Conservation (phyloP, 2,888 invertebrate species). For the Netelia inedita region DNA sequence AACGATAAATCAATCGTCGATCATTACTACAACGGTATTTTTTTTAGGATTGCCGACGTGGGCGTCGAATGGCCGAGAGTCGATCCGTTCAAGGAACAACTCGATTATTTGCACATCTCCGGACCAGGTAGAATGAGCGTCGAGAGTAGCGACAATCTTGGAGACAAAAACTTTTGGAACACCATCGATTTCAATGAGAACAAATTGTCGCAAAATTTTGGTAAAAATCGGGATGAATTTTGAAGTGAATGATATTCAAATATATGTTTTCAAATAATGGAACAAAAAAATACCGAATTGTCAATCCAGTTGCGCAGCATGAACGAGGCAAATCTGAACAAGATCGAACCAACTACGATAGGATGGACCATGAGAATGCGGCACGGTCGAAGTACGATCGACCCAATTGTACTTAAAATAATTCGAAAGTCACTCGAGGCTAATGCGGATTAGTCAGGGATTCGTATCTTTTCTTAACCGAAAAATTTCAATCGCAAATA, state of each 20-base stretch:
- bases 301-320: constrained; percentile 34
- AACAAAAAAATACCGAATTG: constrained; percentile 22
- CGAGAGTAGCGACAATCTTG: constrained; percentile 86
- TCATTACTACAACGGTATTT: constrained; percentile 25
- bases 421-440: background rate
- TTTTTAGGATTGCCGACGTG: constrained; percentile 85
- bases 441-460: background rate
- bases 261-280: background rate
- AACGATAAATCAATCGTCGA: background rate
- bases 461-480: too few species aligned
- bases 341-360: background rate
- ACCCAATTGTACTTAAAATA: constrained; percentile 24
- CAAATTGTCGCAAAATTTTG: constrained; percentile 81
- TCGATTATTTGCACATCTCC: constrained; percentile 86
- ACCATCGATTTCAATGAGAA: constrained; percentile 88
- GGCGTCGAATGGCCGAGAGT: constrained; percentile 86
- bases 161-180: constrained; percentile 88
- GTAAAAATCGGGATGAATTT: constrained; percentile 75
- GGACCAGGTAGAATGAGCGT: constrained; percentile 85
- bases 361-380: background rate
- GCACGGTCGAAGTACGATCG: background rate
- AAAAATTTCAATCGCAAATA: too few species aligned
- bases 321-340: background rate
- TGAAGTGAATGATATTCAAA: constrained; percentile 1
- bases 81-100: constrained; percentile 83